phyloP scores from a whole-genome alignment of 2,797 vertebrate genomes.

The Acropternis orthonyx region DNA sequence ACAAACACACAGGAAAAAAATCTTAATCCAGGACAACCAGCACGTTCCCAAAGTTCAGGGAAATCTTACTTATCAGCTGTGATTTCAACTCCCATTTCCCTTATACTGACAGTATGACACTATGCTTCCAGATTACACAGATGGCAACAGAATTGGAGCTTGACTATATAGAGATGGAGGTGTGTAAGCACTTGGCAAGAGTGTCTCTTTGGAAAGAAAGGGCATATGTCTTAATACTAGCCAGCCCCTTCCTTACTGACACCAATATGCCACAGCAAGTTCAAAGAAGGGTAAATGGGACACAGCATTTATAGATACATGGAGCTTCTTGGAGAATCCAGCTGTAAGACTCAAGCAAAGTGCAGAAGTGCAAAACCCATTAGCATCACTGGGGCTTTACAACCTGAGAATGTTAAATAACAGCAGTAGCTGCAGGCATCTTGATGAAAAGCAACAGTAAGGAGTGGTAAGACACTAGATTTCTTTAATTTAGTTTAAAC shows the following conservation, averaged over 20 bases:
- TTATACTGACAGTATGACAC: background rate
- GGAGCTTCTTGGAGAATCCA: background rate
- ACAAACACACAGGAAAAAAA: background rate
- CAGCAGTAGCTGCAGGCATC: background rate
- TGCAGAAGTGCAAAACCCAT: conserved; percentile 1
- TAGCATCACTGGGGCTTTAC: background rate
- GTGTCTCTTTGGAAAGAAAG: background rate
- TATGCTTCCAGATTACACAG: background rate
- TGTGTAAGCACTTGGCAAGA: background rate
- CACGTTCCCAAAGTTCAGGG: background rate
- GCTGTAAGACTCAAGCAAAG: background rate
- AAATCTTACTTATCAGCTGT: background rate
- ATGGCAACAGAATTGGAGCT: background rate
- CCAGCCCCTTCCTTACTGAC: background rate
- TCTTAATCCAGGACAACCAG: background rate
- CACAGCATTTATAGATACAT: accelerated
- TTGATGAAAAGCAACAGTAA: background rate
- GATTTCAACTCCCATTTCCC: background rate
- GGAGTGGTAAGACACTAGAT: background rate
- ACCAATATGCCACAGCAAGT: background rate
- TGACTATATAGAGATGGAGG: background rate
- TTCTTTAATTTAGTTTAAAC: background rate
- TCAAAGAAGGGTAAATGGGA: background rate
- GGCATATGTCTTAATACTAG: background rate
- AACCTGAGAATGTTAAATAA: background rate